phyloP scores from a whole-genome alignment of 2,888 invertebrate species.

The Acholoe squamosa region DNA sequence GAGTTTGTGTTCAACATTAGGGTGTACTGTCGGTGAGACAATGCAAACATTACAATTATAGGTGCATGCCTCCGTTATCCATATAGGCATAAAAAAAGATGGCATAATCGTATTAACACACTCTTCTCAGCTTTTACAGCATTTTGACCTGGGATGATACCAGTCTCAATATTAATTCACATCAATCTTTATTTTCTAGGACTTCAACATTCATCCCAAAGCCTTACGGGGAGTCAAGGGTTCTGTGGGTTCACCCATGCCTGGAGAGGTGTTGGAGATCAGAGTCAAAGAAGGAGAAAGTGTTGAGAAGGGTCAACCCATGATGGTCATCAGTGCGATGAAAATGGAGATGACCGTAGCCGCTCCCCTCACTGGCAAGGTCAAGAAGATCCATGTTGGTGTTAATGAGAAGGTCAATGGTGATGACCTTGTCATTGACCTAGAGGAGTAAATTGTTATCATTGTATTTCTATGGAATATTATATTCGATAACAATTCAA shows the following conservation, averaged over 20 bases:
- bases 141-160: too few species aligned
- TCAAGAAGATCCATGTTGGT: conserved; percentile 89
- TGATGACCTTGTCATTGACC: conserved; percentile 93
- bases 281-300: conserved; percentile 95
- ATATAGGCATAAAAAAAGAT: too few species aligned
- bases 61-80: too few species aligned
- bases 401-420: conserved; percentile 96
- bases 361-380: conserved; percentile 92
- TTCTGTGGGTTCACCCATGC: conserved; percentile 99
- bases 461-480: too few species aligned
- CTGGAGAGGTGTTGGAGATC: conserved; percentile 96
- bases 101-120: too few species aligned
- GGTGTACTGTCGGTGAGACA: too few species aligned
- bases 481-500: too few species aligned
- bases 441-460: conserved; percentile 81
- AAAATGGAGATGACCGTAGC: conserved; percentile 99
- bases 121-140: too few species aligned
- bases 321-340: conserved; percentile 98
- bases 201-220: conserved; percentile 96
- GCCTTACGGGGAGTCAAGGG: conserved; percentile 92
- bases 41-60: too few species aligned
- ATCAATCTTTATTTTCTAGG: conserved; percentile 84
- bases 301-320: conserved; percentile 91
- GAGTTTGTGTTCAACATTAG: too few species aligned
- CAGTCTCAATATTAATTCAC: not conserved